Base-by-base conservation (phyloP, 1,140 invertebrate species). In the Hylaeus anthracinus region DNA sequence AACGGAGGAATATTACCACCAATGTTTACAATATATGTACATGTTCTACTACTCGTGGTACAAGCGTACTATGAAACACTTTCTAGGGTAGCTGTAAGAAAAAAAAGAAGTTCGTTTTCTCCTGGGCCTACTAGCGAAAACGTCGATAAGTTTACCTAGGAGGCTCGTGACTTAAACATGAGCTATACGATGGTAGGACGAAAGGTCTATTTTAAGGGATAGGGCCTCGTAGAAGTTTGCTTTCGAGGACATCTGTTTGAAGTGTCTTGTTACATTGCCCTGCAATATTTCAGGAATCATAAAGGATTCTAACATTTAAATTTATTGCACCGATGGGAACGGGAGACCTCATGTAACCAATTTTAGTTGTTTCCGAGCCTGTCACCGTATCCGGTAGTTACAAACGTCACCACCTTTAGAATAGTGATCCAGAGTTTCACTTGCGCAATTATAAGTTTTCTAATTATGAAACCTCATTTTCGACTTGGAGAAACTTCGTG, bases 281-380 rank as follows among this genome's bases (percentile, higher is more conserved):
- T 1, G 39, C 61, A 64, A 64, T 64, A 64, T 64, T 43, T 64
- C 41, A 43, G 5, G 61, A 64, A 64, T 43, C 43, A 64, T 64
- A 64, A 64, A 64, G 39, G 14, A 64, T 64, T 64, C 61, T 12
- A 64, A 41, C 61, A 14, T 8, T 64, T 3, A 39, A 64, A 64
- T 64, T 64, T 64, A 64, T 14, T 39, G 12, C 10, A 39, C 61
- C 39, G 39, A 14, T 43, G 61, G 61, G 39, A 12, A 5, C 14
- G 12, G 3, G 10, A 5, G 61, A 43, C 12, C 39, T 43, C 39
- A 14, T 39, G 61, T 64, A 64, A 51, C 39, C 61, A 64, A 64
- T 64, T 64, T 64, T 12, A 15, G 37, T 64, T 64, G 39, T 64
- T 64, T 64, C 39, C 61, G 15, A 64, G 37, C 61, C 39, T 43